Conservation (phyloP, 2,797 vertebrate species). For the Schizopygopsis malacanthus region DNA sequence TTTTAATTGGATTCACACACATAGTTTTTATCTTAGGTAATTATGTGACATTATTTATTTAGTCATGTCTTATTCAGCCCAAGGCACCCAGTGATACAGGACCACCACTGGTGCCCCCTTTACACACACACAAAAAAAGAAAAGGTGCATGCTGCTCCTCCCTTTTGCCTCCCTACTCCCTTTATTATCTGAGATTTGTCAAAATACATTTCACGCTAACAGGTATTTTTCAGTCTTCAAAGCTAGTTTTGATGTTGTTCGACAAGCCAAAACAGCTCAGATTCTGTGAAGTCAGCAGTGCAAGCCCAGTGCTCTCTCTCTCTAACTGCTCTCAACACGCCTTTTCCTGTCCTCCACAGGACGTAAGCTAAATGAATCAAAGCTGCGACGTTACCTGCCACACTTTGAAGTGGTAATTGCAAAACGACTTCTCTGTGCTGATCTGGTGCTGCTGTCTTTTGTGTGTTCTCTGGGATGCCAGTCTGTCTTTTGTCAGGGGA, state of each 20-base stretch:
- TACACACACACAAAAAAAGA: not conserved
- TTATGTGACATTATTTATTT: not conserved
- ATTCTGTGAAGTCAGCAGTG: slow-evolving; percentile 85
- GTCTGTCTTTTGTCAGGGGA: slow-evolving; percentile 68
- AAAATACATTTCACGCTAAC: slow-evolving; percentile 87
- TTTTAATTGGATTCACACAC: not conserved
- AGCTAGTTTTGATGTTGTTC: slow-evolving; percentile 82
- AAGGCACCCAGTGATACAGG: slow-evolving; percentile 21
- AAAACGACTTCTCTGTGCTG: slow-evolving; percentile 76
- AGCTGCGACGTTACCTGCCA: slow-evolving; percentile 76
- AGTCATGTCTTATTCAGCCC: slow-evolving; percentile 2
- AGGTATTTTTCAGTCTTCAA: slow-evolving; percentile 85
- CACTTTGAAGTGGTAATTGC: slow-evolving; percentile 82
- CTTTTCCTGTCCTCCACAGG: slow-evolving; percentile 77
- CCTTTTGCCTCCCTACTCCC: slow-evolving; percentile 56
- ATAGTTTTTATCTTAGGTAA: not conserved
- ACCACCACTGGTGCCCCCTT: slow-evolving; percentile 4
- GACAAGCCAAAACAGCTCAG: slow-evolving; percentile 81
- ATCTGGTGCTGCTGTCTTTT: slow-evolving; percentile 71
- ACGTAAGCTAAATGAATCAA: slow-evolving; percentile 86
- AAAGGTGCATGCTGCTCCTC: slow-evolving; percentile 13
- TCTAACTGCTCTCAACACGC: slow-evolving; percentile 72
- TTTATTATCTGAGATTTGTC: slow-evolving; percentile 84
- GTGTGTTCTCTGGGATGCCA: slow-evolving; percentile 57
- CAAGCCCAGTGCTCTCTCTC: slow-evolving; percentile 72